Conservation (phyloP, 2,113 vertebrate species). For the Ochotona princeps region DNA sequence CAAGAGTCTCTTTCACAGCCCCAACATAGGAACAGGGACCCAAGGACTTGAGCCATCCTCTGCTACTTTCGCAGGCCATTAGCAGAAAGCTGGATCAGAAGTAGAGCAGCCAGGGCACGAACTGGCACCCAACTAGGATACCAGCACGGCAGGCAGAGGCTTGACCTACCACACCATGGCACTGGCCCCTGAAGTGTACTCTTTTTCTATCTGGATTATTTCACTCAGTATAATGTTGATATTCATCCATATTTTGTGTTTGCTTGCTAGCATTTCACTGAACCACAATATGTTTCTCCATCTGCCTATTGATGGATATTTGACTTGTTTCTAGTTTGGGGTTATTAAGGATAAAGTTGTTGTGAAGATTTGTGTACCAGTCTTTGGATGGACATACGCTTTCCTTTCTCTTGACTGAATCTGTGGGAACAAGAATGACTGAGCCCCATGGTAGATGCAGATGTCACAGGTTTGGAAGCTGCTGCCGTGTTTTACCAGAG, state of each 20-base stretch:
- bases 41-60: no score
- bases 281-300: neutral
- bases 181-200: no score
- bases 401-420: neutral
- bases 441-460: neutral
- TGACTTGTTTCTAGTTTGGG: neutral
- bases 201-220: slow-evolving; percentile 39
- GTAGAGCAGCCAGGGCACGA: no score
- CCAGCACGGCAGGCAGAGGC: no score
- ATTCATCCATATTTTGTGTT: neutral
- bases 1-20: no score
- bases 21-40: no score
- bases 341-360: neutral
- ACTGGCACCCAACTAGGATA: no score
- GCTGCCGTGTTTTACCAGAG: neutral
- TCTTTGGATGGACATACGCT: neutral
- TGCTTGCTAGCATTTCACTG: neutral
- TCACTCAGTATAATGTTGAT: neutral
- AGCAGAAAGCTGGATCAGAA: no score
- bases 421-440: neutral
- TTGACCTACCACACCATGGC: no score
- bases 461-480: neutral
- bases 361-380: neutral
- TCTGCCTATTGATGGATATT: no score
- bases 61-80: no score